Conservation (phyloP, 2,113 vertebrate genomes). For the Lates calcarifer region DNA sequence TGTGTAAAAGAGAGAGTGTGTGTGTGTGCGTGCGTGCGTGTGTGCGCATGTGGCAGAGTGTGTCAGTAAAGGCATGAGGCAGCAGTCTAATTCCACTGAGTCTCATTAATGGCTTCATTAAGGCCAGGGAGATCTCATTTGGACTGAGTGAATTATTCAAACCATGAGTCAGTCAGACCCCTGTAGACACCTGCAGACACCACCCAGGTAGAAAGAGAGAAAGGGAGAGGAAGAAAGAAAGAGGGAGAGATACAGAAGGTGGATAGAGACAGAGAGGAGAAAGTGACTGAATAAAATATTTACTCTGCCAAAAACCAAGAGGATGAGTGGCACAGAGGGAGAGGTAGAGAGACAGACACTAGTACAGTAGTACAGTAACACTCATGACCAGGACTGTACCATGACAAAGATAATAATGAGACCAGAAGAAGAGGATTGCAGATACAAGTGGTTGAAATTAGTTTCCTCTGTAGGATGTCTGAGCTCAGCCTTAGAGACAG, state of each 20-base stretch:
- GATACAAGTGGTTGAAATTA: no score
- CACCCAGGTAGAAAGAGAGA: constrained; percentile 13
- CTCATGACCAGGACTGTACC: no score
- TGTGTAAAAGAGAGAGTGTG: background rate
- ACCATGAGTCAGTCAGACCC: constrained; percentile 31
- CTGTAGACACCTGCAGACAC: constrained; percentile 48
- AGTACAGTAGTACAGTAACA: no score
- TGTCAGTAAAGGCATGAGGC: constrained; percentile 13
- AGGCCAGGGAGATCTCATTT: background rate
- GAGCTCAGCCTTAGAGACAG: no score
- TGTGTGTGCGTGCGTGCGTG: background rate
- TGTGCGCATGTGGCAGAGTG: constrained; percentile 6
- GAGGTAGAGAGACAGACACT: background rate
- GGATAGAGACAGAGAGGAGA: background rate
- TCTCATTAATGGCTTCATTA: constrained; percentile 17
- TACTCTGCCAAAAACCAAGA: background rate
- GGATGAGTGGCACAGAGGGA: background rate
- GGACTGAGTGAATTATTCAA: constrained; percentile 61
- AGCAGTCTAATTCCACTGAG: constrained; percentile 48
- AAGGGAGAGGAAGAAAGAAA: background rate
- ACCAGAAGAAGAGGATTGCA: no score
- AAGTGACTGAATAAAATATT: background rate
- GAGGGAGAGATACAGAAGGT: background rate
- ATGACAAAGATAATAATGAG: no score
- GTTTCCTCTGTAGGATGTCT: no score